These are phyloP conservation scores for Pachypeltis micranthus DNA, from an alignment of 1,140 invertebrate species.

Conservation along the genomic window DNA sequence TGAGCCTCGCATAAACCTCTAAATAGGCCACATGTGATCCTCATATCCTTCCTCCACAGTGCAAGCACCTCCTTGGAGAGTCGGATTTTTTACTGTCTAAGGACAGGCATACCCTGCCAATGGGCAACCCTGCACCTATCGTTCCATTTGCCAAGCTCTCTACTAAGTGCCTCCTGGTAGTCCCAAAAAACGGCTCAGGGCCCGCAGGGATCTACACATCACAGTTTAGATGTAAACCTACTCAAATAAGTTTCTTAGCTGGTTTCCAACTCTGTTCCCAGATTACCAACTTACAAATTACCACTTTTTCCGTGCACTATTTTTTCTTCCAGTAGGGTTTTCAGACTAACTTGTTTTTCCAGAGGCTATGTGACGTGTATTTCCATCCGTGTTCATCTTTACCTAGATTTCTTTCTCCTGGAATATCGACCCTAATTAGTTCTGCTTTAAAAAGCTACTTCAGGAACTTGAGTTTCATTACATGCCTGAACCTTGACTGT, in stretches of 20 bases:
- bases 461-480: conserved; percentile 49
- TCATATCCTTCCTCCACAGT: too few relatives aligned
- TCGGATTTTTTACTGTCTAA: too few relatives aligned
- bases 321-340: conserved; percentile 69
- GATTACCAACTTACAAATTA: conserved; percentile 59
- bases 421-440: conserved; percentile 53
- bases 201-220: too few relatives aligned
- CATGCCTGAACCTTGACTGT: conserved; percentile 35
- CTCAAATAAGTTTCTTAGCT: conserved; percentile 47
- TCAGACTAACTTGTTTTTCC: conserved; percentile 69
- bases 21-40: too few relatives aligned
- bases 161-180: too few relatives aligned
- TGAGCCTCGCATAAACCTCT: too few relatives aligned
- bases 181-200: too few relatives aligned
- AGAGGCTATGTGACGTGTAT: conserved; percentile 62
- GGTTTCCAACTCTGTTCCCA: conserved; percentile 52
- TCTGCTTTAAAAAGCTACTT: conserved; percentile 55
- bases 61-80: too few relatives aligned
- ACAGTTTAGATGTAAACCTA: too few relatives aligned
- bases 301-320: conserved; percentile 63
- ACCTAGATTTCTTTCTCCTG: conserved; percentile 55
- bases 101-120: too few relatives aligned
- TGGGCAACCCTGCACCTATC: too few relatives aligned
- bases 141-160: too few relatives aligned
- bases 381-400: conserved; percentile 61